Evolutionary conservation across 2,797 vertebrate species (phyloP).

Genomic region (Nothura maculosa): DNA sequence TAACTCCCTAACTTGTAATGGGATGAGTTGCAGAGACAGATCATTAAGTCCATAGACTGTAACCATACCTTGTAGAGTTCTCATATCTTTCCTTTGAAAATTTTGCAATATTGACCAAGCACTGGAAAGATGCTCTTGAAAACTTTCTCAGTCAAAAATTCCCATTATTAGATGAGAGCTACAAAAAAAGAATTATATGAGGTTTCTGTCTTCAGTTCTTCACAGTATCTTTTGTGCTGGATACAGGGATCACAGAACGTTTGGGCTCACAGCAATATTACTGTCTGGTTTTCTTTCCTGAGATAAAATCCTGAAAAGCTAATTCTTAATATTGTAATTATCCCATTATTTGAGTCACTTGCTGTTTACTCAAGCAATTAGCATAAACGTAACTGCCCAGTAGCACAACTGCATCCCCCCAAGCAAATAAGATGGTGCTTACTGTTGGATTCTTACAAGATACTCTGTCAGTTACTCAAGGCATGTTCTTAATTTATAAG

Average conservation of each 20-base stretch:
- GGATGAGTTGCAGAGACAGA: neutral
- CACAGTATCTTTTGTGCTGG: neutral
- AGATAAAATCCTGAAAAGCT: neutral
- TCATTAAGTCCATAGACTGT: neutral
- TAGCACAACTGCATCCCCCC: neutral
- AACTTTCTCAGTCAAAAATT: neutral
- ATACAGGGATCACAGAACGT: neutral
- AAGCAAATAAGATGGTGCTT: neutral
- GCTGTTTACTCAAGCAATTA: neutral
- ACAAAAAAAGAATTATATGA: neutral
- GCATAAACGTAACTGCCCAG: neutral
- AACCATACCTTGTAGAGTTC: neutral
- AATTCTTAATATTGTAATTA: conserved; percentile 3
- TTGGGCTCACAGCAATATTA: neutral
- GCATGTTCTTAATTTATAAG: too few relatives aligned
- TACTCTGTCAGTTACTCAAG: too few relatives aligned
- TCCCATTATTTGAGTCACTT: neutral
- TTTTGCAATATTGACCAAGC: neutral
- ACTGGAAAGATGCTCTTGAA: neutral
- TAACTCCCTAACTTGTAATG: neutral
- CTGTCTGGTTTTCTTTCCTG: neutral
- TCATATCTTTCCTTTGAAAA: neutral
- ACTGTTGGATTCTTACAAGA: neutral
- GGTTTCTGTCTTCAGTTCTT: neutral
- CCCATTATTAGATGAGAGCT: neutral